Evolutionary conservation across 2,888 invertebrate genomes (phyloP), one percentile per base, ranked within the genome.

Genomic region (Harpalus rubripes): DNA sequence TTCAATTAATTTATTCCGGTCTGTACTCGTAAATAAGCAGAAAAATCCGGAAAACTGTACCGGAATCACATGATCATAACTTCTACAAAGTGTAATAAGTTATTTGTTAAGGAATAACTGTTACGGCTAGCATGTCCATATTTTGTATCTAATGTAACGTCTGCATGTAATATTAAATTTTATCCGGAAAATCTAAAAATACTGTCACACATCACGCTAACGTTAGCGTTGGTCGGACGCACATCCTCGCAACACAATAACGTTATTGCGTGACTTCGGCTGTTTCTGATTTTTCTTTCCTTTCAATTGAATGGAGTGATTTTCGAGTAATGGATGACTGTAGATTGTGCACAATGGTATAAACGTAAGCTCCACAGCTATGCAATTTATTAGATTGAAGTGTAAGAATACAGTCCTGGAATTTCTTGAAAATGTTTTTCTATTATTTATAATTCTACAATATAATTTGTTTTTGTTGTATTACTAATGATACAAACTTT

Each of bases 361-460:
- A 80, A 80, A 80, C 79, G 72, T 79, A 84, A 84, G 39, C 85
- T 22, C 26, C 39, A 39, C 58, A 18, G 59, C 58, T 68, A 68
- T 59, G 85, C 85, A 85, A 85, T 85, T 85, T 85, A 85, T 80
- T 80, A 80, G 80, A 85, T 85, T 85, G 80, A 84, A 84, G 65
- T 84, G 68, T 79, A 79, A 82, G 61, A 72, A 83, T 74, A 74
- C 39, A 58, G 41, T 61, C 72, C n/a, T 74, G 44, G 72, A 74
- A 18, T 44, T 44, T 74, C 76, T 22, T 32, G 41, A 56, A 59
- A 58, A 78, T 78, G 56, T 59, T 72, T 68, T 82, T 41, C 44
- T 74, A 74, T 74, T 74, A 74, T 74, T 74, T 74, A 18, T 74
- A 44, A 74, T 74, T 74, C 72, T 10, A 74, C n/a, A 74, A 39